Percentiles rank a stretch among this genome's conserved stretches.
Conservation (phyloP, 1,140 invertebrate genomes). For the Chironomus striatipennis region DNA sequence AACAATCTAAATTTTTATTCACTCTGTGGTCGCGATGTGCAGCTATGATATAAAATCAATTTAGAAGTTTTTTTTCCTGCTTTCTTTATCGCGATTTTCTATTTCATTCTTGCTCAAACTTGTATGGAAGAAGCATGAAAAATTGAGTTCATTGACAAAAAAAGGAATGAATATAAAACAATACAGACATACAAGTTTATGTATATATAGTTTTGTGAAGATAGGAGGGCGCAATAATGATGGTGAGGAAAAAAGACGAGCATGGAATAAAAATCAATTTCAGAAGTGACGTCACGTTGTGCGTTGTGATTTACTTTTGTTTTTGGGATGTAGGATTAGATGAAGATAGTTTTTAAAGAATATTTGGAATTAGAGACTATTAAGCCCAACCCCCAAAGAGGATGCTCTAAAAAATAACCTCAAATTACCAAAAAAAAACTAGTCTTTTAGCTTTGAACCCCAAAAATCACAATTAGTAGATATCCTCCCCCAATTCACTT, state of each 20-base stretch:
- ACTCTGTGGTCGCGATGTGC: background rate
- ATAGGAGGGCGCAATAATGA: background rate
- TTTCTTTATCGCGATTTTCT: background rate
- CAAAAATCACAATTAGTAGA: too few relatives aligned
- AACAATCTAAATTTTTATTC: background rate
- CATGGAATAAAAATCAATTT: background rate
- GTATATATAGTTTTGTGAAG: background rate
- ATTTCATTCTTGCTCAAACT: too few relatives aligned
- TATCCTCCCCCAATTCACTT: too few relatives aligned
- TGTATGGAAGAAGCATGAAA: background rate
- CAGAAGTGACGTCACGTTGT: background rate
- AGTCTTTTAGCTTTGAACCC: too few relatives aligned
- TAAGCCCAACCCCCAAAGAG: too few relatives aligned
- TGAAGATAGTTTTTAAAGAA: too few relatives aligned
- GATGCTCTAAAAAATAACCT: too few relatives aligned
- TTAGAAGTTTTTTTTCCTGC: background rate
- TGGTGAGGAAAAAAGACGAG: background rate
- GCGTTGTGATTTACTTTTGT: background rate
- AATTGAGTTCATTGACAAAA: constrained; percentile 3
- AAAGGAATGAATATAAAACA: background rate
- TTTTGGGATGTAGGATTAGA: too few relatives aligned
- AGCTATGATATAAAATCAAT: constrained; percentile 11
- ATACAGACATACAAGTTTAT: background rate
- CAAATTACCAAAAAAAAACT: too few relatives aligned
- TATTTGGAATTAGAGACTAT: too few relatives aligned